Base-by-base conservation (phyloP, 2,797 vertebrate genomes). In the Arvicola amphibius region DNA sequence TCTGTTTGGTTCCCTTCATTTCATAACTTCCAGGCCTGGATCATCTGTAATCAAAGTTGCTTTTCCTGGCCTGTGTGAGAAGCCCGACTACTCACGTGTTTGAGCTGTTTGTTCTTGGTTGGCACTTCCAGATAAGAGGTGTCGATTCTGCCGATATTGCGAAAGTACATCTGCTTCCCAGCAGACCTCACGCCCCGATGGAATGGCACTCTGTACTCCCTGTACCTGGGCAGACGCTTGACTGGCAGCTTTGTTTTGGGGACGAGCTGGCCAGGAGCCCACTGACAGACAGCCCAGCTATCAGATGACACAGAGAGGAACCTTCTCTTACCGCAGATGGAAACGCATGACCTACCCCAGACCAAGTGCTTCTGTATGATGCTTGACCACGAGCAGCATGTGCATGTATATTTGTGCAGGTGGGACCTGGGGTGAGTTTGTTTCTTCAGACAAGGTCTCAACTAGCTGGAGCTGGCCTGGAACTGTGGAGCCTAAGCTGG, bases 201-300 rank as follows among this genome's bases (percentile, higher is more conserved):
- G n/a, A 88, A 84, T 2, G 56, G 71, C 63, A 71, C 21, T 40
- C 65, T 51, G 59, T 34, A 65, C 65, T 51, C 74, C 67, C 34
- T 89, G 79, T 81, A 56, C 69, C 92, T 92, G 85, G 21, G 37
- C 16, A 90, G 67, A 78, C 67, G 53, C 79, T 67, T 86, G 88
- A 91, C n/a, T 48, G 87, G 69, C 61, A 95, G 76, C 27, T 88
- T 93, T 93, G 56, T 61, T 93, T 91, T 91, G 1, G 84, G 88
- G 40, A 91, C 71, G 67, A 92, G 46, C 23, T 94, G 46, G 34
- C 86, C 71, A 71, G 61, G 53, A 53, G 56, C 46, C 63, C 23
- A 59, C 6, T 53, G 48, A 46, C 13, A 73, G n/a, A 88, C 17
- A 48, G 43, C 12, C 46, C 48, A 74, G 40, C 29, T 63, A 27